Base-by-base conservation (phyloP, 2,888 invertebrate species). In the Helleia helle region DNA sequence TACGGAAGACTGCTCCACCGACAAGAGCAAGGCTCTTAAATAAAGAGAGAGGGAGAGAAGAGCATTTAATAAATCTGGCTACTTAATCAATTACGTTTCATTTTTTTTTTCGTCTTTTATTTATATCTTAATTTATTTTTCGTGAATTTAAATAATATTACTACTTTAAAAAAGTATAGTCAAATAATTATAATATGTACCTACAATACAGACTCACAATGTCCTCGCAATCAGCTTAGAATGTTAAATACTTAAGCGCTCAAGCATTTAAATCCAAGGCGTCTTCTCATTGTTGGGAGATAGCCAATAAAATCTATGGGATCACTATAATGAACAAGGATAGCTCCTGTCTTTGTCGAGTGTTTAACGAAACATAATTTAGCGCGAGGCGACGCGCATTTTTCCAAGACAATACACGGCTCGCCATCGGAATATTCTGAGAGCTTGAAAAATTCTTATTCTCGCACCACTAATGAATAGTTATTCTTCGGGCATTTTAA, bases 401-500 rank as follows among this genome's bases (percentile, higher is more conserved):
- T 84, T 84, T 80, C 73, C 67, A 71, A 79, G 79, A 84, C 84
- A 83, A 84, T 81, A 81, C 80, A 76, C 68, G 71, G 62, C 69
- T 60, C 65, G 61, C 70, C 70, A 69, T 69, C 62, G 76, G 76
- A 73, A 76, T 81, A 84, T 81, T 73, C 77, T 73, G 75, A 77
- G 73, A 75, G 71, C 76, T 66, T 75, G 56, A 74, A 75, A 81
- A 83, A 84, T 84, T 77, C 79, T 79, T 71, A 83, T 81, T 80
- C 81, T 84, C 83, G 81, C 84, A 71, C 83, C 73, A 65, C 81
- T 84, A 84, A 83, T 84, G 84, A 84, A 84, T 83, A 84, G 79
- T 79, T 81, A 84, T 84, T 80, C 83, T 80, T 72, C 67, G 71
- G 73, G 79, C 74, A 84, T 84, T 83, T 84, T 81, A 84, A 81